phyloP scores from a whole-genome alignment of 1,140 invertebrate genomes.

The Battus philenor region DNA sequence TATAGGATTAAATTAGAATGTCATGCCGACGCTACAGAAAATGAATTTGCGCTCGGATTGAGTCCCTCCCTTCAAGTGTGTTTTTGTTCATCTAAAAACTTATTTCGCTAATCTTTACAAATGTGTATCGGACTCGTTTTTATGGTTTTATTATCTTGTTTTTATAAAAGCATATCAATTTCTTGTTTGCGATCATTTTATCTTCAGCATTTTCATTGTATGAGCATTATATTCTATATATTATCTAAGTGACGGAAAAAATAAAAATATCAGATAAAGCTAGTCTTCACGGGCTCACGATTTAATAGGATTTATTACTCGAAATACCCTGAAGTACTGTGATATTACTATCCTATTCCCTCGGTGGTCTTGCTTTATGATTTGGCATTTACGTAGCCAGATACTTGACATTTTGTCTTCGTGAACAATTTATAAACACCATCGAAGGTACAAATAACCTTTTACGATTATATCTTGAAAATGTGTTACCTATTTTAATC shows the following conservation, averaged over 20 bases:
- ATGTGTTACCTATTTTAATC: constrained; percentile 34
- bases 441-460: constrained; percentile 59
- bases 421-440: constrained; percentile 39
- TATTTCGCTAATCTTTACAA: background rate
- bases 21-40: constrained; percentile 44
- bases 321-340: constrained; percentile 6
- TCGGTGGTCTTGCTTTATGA: constrained; percentile 23
- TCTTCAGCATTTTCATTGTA: too few relatives aligned
- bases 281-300: too few relatives aligned
- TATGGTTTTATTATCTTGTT: too few relatives aligned
- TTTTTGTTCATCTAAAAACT: constrained; percentile 5
- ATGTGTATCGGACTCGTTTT: constrained; percentile 1
- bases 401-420: constrained; percentile 49
- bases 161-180: too few relatives aligned
- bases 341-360: constrained; percentile 23
- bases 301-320: constrained; percentile 9
- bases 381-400: constrained; percentile 60
- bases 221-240: too few relatives aligned
- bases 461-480: constrained; percentile 43
- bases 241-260: too few relatives aligned
- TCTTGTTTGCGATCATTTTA: too few relatives aligned
- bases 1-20: constrained; percentile 65
- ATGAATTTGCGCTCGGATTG: constrained; percentile 41
- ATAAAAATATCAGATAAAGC: too few relatives aligned
- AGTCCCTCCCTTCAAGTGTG: constrained; percentile 18